Evolutionary conservation across 2,113 vertebrate genomes (phyloP).

Genomic region (Balaenoptera acutorostrata): DNA sequence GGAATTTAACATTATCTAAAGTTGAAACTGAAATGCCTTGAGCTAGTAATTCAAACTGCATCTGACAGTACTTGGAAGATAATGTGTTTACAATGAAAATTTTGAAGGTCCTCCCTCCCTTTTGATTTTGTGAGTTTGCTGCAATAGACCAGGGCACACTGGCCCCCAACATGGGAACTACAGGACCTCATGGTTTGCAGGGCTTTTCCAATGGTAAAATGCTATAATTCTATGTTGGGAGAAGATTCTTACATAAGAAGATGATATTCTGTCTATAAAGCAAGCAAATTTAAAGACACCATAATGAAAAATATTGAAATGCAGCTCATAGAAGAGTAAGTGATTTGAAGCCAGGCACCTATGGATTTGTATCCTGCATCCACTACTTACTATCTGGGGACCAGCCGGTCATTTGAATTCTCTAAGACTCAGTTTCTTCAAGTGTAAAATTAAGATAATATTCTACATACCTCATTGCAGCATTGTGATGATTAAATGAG

Average conservation of each 20-base stretch:
- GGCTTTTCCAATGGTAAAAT: neutral
- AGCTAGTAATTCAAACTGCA: neutral
- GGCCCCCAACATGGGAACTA: neutral
- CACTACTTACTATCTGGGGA: neutral
- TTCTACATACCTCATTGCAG: neutral
- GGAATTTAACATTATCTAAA: neutral
- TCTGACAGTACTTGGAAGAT: neutral
- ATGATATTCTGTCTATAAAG: neutral
- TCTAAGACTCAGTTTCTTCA: neutral
- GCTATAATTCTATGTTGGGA: neutral
- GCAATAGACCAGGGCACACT: neutral
- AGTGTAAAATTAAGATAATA: neutral
- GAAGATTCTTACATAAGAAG: neutral
- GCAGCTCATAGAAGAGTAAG: neutral
- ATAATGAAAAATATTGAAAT: constrained; percentile 32
- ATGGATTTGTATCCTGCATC: neutral
- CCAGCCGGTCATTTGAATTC: neutral
- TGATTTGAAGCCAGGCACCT: neutral
- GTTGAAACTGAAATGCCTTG: neutral
- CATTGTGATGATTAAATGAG: neutral
- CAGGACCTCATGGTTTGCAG: neutral
- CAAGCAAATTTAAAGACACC: neutral
- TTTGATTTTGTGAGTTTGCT: neutral
- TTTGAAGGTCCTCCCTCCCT: neutral
- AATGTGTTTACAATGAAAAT: neutral